These are phyloP conservation scores for Vanessa tameamea DNA, from an alignment of 1,140 invertebrate species.

Conservation along the genomic window DNA sequence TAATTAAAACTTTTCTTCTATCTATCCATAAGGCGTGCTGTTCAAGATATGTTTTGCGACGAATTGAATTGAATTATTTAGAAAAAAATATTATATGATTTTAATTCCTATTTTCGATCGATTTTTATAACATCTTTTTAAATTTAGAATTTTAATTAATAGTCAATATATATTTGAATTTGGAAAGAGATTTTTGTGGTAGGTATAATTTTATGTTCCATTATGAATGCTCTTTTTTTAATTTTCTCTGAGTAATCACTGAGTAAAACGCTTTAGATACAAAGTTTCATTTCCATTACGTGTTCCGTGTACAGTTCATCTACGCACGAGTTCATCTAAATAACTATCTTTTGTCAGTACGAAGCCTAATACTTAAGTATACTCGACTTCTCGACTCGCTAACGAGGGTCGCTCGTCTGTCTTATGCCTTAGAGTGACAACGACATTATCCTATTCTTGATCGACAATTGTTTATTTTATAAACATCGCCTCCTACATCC, in stretches of 20 bases:
- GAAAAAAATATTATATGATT: not conserved
- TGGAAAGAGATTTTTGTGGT: no score
- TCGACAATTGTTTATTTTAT: slow-evolving; percentile 67
- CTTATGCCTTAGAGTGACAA: slow-evolving; percentile 56
- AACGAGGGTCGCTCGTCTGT: slow-evolving; percentile 44
- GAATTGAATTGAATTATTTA: not conserved
- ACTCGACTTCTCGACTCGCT: not conserved
- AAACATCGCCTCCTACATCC: slow-evolving; percentile 53
- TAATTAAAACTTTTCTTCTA: slow-evolving; percentile 63
- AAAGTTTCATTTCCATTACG: no score
- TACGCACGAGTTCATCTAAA: no score
- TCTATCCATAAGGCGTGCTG: slow-evolving; percentile 30
- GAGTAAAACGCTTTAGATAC: no score
- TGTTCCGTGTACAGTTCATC: no score
- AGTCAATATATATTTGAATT: no score
- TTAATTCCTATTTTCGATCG: no score
- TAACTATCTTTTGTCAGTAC: not conserved
- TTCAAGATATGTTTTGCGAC: slow-evolving; percentile 10
- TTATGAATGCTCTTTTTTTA: no score
- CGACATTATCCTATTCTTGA: slow-evolving; percentile 67
- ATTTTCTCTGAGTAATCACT: no score
- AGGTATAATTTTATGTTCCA: no score
- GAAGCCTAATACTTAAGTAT: slow-evolving; percentile 15
- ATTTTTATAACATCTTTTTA: no score
- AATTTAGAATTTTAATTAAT: no score